Conservation (phyloP, 2,888 invertebrate genomes). For the Seira musarum region DNA sequence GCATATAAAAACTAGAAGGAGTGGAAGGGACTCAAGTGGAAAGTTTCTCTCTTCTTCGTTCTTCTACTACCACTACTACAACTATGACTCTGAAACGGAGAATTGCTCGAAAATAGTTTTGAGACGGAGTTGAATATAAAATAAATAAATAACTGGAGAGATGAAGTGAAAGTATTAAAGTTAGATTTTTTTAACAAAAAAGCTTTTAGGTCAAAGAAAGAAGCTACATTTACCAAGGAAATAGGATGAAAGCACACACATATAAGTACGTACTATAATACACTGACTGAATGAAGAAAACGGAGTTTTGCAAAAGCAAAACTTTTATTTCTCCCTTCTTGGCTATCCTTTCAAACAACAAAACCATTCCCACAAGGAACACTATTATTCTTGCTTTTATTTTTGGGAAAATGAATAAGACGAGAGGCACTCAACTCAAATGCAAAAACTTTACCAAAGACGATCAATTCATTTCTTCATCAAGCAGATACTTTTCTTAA, state of each 20-base stretch:
- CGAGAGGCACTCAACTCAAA: background rate
- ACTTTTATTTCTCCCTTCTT: conserved; percentile 33
- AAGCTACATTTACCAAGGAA: conserved; percentile 1
- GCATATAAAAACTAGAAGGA: background rate
- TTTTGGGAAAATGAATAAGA: background rate
- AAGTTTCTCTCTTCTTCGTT: no score
- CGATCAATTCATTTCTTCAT: conserved; percentile 51
- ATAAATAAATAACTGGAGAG: background rate
- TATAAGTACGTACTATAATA: no score
- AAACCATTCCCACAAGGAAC: background rate
- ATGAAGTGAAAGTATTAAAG: conserved; percentile 41
- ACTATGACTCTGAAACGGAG: background rate
- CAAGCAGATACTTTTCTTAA: conserved; percentile 36
- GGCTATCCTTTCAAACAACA: conserved; percentile 25
- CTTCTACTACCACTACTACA: no score
- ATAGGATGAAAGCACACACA: conserved; percentile 22
- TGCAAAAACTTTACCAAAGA: conserved; percentile 43
- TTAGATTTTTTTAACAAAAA: conserved; percentile 26
- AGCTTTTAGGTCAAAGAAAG: conserved; percentile 27
- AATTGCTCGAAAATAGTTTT: conserved; percentile 15
- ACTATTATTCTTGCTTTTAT: background rate
- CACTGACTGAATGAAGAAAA: background rate
- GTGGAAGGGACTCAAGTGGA: conserved; percentile 11
- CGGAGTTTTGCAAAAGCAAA: conserved; percentile 24
- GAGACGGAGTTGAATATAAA: conserved; percentile 5